Evolutionary conservation across 2,113 vertebrate species (phyloP).

Genomic region (Pseudopodoces humilis): DNA sequence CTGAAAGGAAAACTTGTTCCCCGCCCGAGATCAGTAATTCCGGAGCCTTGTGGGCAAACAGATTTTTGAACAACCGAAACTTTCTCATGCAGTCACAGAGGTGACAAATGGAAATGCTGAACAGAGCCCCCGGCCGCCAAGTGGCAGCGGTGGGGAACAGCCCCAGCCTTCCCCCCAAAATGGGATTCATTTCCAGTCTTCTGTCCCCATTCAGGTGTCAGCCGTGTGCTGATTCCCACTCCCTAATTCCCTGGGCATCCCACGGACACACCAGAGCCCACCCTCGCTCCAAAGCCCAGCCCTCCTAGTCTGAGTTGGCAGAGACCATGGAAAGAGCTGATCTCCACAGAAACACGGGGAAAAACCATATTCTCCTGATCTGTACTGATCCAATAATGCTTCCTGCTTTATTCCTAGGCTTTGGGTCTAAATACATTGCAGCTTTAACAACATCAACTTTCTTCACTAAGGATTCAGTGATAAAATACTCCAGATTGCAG

Average conservation of each 20-base stretch:
- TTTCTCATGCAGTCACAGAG: slow-evolving; percentile 29
- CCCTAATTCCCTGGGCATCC: background rate
- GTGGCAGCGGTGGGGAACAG: background rate
- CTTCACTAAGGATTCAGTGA: slow-evolving; percentile 30
- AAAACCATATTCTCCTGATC: background rate
- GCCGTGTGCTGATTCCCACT: background rate
- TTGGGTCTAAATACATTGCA: background rate
- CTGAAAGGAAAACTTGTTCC: slow-evolving; percentile 4
- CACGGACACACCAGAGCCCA: background rate
- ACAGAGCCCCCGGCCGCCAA: accelerated
- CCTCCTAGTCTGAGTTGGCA: background rate
- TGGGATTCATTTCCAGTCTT: background rate
- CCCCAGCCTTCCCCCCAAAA: background rate
- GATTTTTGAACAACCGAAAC: background rate
- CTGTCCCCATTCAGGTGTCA: background rate
- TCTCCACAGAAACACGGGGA: background rate
- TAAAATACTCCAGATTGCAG: slow-evolving; percentile 39
- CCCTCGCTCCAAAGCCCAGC: background rate
- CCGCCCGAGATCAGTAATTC: background rate
- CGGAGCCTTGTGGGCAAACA: background rate
- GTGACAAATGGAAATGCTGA: background rate
- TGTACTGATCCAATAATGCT: background rate
- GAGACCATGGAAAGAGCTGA: accelerated
- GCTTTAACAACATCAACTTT: background rate
- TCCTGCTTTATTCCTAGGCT: background rate